phyloP scores from a whole-genome alignment of 2,888 invertebrate species.

The Drosophila neotestacea region DNA sequence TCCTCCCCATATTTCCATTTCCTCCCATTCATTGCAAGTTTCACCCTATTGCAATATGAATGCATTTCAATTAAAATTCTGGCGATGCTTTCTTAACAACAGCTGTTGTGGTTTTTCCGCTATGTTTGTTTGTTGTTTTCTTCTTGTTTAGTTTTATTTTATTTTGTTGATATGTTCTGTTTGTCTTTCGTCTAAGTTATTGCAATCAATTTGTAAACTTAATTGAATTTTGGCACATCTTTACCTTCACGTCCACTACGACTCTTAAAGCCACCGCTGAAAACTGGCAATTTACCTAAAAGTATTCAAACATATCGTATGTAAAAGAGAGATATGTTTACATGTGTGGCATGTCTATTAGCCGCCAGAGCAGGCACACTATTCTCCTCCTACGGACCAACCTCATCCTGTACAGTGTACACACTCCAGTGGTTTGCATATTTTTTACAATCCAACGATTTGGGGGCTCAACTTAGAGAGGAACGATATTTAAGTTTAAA shows the following conservation, averaged over 20 bases:
- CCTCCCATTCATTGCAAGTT: constrained; percentile 13
- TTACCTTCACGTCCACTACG: constrained; percentile 8
- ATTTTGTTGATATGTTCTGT: constrained; percentile 37
- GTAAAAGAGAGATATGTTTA: constrained; percentile 14
- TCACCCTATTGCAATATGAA: constrained; percentile 69
- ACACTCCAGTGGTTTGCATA: constrained; percentile 47
- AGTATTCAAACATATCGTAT: constrained; percentile 19
- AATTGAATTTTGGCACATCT: constrained; percentile 63
- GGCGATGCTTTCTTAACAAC: constrained; percentile 64
- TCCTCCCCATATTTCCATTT: not conserved
- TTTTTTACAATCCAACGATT: constrained; percentile 61
- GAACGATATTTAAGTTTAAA: too few relatives aligned
- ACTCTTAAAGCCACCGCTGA: constrained; percentile 11
- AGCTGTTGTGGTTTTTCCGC: constrained; percentile 60
- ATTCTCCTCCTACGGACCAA: not conserved
- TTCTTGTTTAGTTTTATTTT: constrained; percentile 25
- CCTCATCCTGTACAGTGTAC: not conserved
- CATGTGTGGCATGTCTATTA: constrained; percentile 69
- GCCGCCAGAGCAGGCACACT: constrained; percentile 25
- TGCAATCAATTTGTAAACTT: constrained; percentile 69
- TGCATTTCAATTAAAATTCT: constrained; percentile 75
- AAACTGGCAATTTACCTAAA: constrained; percentile 47
- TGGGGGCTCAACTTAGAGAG: constrained; percentile 12
- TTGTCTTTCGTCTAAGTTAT: constrained; percentile 59
- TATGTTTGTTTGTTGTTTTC: constrained; percentile 28